Evolutionary conservation across 92 coral and sea anemone species (phyloP).

Genomic region (Palythoa heliodiscus): DNA sequence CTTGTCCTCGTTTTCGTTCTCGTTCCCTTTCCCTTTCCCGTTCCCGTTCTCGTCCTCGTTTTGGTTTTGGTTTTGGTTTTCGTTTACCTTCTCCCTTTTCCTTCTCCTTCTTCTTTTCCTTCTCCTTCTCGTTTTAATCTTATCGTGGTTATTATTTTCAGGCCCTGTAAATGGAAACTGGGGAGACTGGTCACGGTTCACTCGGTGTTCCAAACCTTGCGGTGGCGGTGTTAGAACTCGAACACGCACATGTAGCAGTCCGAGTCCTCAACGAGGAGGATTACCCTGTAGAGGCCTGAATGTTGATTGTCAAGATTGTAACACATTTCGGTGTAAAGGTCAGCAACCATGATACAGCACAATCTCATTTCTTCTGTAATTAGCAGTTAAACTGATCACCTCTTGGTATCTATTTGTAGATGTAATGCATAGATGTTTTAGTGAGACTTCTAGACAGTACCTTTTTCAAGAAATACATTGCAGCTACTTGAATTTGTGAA

Average conservation of each 20-base stretch:
- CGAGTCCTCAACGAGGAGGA: background rate
- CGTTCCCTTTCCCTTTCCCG: no score
- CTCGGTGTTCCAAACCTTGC: constrained; percentile 6
- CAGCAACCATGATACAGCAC: background rate
- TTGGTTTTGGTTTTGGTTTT: no score
- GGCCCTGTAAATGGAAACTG: constrained; percentile 1
- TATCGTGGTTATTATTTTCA: background rate
- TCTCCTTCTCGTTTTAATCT: no score
- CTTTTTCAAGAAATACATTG: background rate
- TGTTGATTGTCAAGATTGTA: constrained; percentile 15
- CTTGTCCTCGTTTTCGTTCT: no score
- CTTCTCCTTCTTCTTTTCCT: no score
- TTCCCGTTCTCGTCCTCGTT: no score
- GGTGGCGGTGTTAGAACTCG: constrained; percentile 3
- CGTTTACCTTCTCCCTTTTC: no score
- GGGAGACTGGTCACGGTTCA: background rate
- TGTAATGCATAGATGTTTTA: background rate
- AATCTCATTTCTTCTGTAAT: no score
- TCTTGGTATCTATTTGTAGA: background rate
- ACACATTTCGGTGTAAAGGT: background rate
- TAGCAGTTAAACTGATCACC: background rate
- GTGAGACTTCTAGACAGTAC: background rate
- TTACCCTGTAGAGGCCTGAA: background rate
- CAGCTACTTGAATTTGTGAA: no score
- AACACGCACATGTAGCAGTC: constrained; percentile 20